phyloP scores from a whole-genome alignment of 2,888 invertebrate genomes.

The Tineola bisselliella region DNA sequence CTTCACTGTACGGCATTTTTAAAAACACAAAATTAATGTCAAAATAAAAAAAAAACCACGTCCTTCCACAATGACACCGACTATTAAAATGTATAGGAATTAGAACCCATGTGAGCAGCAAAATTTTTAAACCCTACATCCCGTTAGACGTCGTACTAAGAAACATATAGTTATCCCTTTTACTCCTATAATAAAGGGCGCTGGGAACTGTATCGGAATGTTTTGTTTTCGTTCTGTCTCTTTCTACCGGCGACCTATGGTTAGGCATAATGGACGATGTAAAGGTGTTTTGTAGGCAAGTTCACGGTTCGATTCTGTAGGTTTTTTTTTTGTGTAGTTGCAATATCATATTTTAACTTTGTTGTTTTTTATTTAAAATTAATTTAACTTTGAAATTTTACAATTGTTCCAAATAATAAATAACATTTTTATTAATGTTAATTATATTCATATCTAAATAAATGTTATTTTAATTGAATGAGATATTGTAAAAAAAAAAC shows the following conservation, averaged over 20 bases:
- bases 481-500: constrained; percentile 2
- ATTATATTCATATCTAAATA: not conserved
- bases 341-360: not conserved
- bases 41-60: constrained; percentile 17
- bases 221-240: constrained; percentile 62
- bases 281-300: constrained; percentile 21
- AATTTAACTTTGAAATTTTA: too few relatives aligned
- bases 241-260: constrained; percentile 33
- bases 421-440: too few relatives aligned
- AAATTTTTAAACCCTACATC: constrained; percentile 47
- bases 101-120: constrained; percentile 33
- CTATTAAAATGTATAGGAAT: constrained; percentile 31
- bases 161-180: constrained; percentile 33
- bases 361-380: not conserved
- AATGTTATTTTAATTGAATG: too few relatives aligned
- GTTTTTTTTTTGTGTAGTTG: not conserved
- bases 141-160: constrained; percentile 25
- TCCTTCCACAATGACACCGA: constrained; percentile 26
- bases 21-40: not conserved
- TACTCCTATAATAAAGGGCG: constrained; percentile 24
- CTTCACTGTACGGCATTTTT: constrained; percentile 71
- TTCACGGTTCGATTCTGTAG: constrained; percentile 35
- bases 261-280: constrained; percentile 24
- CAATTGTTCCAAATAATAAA: too few relatives aligned
- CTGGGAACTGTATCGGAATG: constrained; percentile 65